These are phyloP conservation scores for Neodon shergylaensis DNA, from an alignment of 2,113 vertebrate genomes.

Conservation along the genomic window DNA sequence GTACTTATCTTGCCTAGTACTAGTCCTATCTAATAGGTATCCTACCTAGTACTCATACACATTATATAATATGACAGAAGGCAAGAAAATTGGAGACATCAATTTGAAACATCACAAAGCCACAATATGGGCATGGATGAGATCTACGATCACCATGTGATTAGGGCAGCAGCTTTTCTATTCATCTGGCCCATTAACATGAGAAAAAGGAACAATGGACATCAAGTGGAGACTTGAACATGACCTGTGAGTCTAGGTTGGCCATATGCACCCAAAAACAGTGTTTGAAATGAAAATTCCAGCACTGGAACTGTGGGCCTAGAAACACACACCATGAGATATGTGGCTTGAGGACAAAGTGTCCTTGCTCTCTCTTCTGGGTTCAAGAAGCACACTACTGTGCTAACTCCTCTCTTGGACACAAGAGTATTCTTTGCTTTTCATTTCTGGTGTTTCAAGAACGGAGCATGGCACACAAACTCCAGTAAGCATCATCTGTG, in stretches of 20 bases:
- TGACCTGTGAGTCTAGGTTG: not conserved
- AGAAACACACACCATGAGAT: not conserved
- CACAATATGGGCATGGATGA: not conserved
- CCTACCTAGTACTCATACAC: too few relatives aligned
- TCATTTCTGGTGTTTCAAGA: not conserved
- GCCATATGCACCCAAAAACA: not conserved
- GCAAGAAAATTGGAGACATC: not conserved
- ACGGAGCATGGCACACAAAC: not conserved
- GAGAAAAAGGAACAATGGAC: slow-evolving; percentile 1
- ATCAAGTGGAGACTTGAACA: too few relatives aligned
- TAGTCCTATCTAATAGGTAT: not conserved
- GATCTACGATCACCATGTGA: not conserved
- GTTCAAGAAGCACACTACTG: not conserved
- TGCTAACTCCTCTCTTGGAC: not conserved
- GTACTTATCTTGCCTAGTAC: not conserved
- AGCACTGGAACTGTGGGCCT: not conserved
- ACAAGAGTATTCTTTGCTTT: not conserved
- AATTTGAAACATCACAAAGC: slow-evolving; percentile 2
- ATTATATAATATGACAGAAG: slow-evolving; percentile 25
- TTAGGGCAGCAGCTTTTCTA: not conserved
- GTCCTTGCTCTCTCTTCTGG: not conserved
- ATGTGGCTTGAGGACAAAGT: not conserved
- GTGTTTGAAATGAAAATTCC: slow-evolving; percentile 36
- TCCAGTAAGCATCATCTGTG: not conserved
- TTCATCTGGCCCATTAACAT: not conserved